Conservation (phyloP, 2,888 invertebrate species). For the Eupithecia insigniata region DNA sequence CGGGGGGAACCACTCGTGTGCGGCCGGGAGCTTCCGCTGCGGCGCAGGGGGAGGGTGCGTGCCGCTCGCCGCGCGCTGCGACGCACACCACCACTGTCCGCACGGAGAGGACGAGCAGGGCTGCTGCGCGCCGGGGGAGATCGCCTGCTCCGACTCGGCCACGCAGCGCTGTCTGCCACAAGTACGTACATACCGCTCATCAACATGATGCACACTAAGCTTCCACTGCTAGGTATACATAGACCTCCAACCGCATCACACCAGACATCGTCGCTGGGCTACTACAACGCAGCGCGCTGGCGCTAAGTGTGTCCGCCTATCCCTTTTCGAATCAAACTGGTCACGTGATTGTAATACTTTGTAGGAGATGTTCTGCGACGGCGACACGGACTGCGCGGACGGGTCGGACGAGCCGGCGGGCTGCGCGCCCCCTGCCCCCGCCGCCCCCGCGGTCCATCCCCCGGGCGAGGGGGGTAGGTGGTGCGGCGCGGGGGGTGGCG, state of each 20-base stretch:
- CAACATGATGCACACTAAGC: too few relatives aligned
- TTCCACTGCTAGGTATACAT: too few relatives aligned
- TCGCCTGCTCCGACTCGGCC: slow-evolving; percentile 62
- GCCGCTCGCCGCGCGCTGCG: slow-evolving; percentile 86
- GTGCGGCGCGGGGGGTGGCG: slow-evolving; percentile 74
- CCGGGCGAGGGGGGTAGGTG: slow-evolving; percentile 23
- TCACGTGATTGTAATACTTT: not conserved
- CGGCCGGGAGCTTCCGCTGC: slow-evolving; percentile 87
- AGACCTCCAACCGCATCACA: too few relatives aligned
- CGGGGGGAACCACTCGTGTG: slow-evolving; percentile 86
- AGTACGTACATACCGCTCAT: slow-evolving; percentile 37
- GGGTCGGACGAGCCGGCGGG: slow-evolving; percentile 45
- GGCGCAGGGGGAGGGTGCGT: slow-evolving; percentile 85
- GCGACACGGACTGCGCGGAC: slow-evolving; percentile 87
- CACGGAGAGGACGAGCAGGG: slow-evolving; percentile 86
- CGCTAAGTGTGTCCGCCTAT: too few relatives aligned
- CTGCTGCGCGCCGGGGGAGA: slow-evolving; percentile 65
- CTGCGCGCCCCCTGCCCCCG: slow-evolving; percentile 46
- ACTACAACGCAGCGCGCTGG: too few relatives aligned
- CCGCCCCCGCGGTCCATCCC: slow-evolving; percentile 29
- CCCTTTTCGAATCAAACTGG: not conserved
- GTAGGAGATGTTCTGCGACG: slow-evolving; percentile 84
- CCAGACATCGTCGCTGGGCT: too few relatives aligned
- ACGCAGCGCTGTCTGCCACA: slow-evolving; percentile 54
- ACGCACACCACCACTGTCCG: slow-evolving; percentile 87